Evolutionary conservation across 2,797 vertebrate species (phyloP), one percentile per base, ranked within the genome.

Genomic region (Garrulus glandarius): DNA sequence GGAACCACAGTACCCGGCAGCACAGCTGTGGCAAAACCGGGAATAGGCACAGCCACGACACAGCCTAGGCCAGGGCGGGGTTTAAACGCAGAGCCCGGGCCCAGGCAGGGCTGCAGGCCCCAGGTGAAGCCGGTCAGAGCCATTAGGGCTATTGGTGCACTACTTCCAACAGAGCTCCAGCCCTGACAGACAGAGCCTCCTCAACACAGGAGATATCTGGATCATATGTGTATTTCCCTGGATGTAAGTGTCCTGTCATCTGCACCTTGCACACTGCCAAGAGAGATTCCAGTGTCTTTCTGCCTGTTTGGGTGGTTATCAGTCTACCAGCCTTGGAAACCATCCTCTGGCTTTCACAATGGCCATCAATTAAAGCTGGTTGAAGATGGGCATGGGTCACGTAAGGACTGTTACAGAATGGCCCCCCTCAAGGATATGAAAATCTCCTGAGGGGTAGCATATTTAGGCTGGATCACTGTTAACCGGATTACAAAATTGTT

Each of bases 1-100:
- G 24, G 43, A 64, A 20, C 6, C 47, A 13, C 6, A 2, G 37
- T 2, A 29, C 12, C 39, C 0, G 0, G 7, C 2, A 34, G 15
- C 47, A 44, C 4, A 26, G 24, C 34, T 49, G 6, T 5, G 26
- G 4, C 15, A 8, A 23, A 3, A 34, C 24, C 1, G 20, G 30
- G 36, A 14, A 19, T 0, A 19, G 15, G 6, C 34, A 32, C 6
- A 9, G 21, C 60, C 26, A 3, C 1, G 4, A 12, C n/a, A 17
- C 17, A 18, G 15, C 15, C 36, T 6, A 2, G 55, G 13, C 30
- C 55, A 4, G 37, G 23, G 27, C 2, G 3, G 49, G 26, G 39
- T 13, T 30, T 9, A 41, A 55, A 17, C 1, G 6, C 43, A 15
- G 50, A 29, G 1, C 46, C 44, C 21, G 21, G 11, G 19, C 4